Evolutionary conservation across 2,113 vertebrate species (phyloP).

Genomic region (Prunella fulvescens): DNA sequence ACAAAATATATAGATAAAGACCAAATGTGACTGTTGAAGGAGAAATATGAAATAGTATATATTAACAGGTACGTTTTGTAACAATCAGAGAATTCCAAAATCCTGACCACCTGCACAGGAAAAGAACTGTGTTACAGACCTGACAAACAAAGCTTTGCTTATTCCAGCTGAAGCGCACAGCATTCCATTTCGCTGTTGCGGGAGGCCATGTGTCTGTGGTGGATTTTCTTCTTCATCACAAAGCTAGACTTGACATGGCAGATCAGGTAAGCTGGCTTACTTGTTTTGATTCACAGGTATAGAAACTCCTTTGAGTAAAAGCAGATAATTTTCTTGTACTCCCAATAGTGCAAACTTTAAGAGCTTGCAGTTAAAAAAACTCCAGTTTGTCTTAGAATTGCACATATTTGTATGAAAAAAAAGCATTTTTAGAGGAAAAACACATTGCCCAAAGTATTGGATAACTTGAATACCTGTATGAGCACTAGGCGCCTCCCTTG

Average conservation of each 20-base stretch:
- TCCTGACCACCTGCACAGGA: not conserved
- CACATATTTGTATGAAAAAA: not conserved
- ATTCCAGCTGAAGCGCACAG: slow-evolving; percentile 80
- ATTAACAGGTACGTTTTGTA: not conserved
- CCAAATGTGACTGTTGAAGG: not conserved
- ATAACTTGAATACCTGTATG: not conserved
- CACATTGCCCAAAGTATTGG: not conserved
- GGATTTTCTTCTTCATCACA: slow-evolving; percentile 81
- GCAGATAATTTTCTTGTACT: not conserved
- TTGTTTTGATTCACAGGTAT: not conserved
- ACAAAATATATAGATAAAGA: not conserved
- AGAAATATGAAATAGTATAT: not conserved
- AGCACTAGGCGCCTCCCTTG: not conserved
- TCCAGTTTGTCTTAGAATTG: not conserved
- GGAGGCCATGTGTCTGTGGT: slow-evolving; percentile 75
- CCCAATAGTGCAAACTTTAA: not conserved
- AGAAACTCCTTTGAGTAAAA: not conserved
- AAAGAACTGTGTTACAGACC: not conserved
- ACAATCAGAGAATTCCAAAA: not conserved
- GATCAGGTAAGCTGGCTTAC: slow-evolving; percentile 80
- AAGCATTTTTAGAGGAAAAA: not conserved
- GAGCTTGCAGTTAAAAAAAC: not conserved
- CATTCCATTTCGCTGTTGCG: slow-evolving; percentile 86
- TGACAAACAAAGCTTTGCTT: not conserved
- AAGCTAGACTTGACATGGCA: slow-evolving; percentile 83